These are phyloP conservation scores for Cyanistes caeruleus DNA, from an alignment of 2,113 vertebrate genomes.

Conservation along the genomic window DNA sequence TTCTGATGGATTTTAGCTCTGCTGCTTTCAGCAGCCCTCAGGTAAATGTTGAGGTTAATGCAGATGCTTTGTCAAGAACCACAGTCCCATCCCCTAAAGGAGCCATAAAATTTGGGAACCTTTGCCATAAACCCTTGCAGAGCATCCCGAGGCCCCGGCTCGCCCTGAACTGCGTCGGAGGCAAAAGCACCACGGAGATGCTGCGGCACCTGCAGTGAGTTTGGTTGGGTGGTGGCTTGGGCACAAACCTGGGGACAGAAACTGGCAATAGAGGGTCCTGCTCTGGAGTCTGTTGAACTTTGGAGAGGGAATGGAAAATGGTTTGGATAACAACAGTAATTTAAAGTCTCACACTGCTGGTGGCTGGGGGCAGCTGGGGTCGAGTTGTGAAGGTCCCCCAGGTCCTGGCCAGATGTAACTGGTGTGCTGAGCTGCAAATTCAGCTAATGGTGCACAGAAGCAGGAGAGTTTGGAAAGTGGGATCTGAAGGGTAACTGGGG, in stretches of 20 bases:
- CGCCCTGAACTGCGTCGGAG: constrained; percentile 92
- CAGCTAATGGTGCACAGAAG: not conserved
- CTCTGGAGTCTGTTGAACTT: not conserved
- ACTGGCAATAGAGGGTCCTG: not conserved
- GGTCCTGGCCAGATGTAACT: not conserved
- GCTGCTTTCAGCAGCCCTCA: not conserved
- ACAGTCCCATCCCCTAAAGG: fast-evolving
- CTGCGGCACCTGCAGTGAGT: constrained; percentile 91
- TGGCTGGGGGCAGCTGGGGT: not conserved
- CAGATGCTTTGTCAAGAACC: not conserved
- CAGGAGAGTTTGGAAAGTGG: not conserved
- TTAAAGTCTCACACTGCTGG: fast-evolving
- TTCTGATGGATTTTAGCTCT: not conserved
- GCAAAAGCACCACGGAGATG: constrained; percentile 91
- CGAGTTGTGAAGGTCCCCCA: not conserved
- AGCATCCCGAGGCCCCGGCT: constrained; percentile 83
- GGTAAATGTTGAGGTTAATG: not conserved
- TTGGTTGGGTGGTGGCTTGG: not conserved
- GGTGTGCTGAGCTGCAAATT: not conserved
- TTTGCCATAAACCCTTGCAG: constrained; percentile 66
- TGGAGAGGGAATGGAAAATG: not conserved
- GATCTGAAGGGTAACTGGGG: not conserved
- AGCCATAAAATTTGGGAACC: not conserved
- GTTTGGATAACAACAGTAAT: not conserved
- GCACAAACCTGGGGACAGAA: not conserved